A percentile compares a stretch with the other conserved stretches of the same genome.
Evolutionary conservation across 1,140 invertebrate species (phyloP).

Genomic region (Drosophila pandora): DNA sequence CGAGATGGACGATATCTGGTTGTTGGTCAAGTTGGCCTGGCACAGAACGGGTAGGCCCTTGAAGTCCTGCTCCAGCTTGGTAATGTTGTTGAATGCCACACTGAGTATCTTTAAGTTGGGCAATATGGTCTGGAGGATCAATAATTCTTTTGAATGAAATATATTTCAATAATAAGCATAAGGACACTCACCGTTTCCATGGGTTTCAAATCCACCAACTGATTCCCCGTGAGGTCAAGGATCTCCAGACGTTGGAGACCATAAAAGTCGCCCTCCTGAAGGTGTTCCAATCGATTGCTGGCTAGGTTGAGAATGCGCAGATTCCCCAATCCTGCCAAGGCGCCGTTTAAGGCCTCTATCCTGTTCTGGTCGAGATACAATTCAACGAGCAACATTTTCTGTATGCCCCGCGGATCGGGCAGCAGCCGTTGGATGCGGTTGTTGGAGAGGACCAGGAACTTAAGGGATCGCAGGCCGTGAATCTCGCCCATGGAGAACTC

Average conservation of each 20-base stretch:
- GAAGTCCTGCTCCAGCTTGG: slow-evolving; percentile 89
- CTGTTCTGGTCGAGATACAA: slow-evolving; percentile 90
- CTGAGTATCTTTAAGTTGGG: slow-evolving; percentile 90
- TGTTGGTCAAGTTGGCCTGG: slow-evolving; percentile 90
- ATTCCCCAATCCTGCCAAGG: slow-evolving; percentile 89
- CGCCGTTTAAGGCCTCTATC: slow-evolving; percentile 88
- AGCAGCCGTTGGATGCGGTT: slow-evolving; percentile 89
- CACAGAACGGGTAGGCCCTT: slow-evolving; percentile 91
- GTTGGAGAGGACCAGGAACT: slow-evolving; percentile 89
- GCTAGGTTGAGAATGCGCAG: slow-evolving; percentile 89
- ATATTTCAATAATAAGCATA: background rate
- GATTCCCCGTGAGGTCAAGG: slow-evolving; percentile 91
- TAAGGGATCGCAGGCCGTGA: slow-evolving; percentile 87
- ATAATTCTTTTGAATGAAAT: background rate
- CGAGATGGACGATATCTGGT: slow-evolving; percentile 88
- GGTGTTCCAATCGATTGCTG: slow-evolving; percentile 88
- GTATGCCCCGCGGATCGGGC: slow-evolving; percentile 89
- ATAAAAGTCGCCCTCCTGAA: slow-evolving; percentile 89
- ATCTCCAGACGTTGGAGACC: slow-evolving; percentile 89
- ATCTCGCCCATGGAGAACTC: slow-evolving; percentile 92
- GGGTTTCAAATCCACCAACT: slow-evolving; percentile 89
- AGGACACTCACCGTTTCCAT: slow-evolving; percentile 88
- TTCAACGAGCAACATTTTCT: slow-evolving; percentile 89
- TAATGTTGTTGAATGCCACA: slow-evolving; percentile 89
- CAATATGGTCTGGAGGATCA: slow-evolving; percentile 87